Evolutionary conservation across 2,797 vertebrate genomes (phyloP).

Genomic region (Melopsittacus undulatus): DNA sequence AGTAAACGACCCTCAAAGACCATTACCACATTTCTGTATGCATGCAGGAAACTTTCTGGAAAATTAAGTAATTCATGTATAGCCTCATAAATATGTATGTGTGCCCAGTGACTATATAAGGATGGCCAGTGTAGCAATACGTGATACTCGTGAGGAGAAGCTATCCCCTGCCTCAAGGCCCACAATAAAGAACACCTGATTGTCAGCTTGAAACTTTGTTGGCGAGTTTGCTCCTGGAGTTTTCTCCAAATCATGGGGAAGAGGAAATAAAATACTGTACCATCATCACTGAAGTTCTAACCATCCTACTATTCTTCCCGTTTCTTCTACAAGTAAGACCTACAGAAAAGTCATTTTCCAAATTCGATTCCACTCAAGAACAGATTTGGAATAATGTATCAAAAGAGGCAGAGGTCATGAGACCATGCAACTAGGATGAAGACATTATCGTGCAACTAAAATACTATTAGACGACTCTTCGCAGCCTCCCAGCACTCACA

Average conservation of each 20-base stretch:
- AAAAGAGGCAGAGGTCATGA: not conserved
- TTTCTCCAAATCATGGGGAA: not conserved
- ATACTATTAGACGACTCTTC: not conserved
- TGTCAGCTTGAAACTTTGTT: too few species aligned
- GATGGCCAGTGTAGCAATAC: too few species aligned
- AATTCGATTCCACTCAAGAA: not conserved
- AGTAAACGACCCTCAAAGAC: too few species aligned
- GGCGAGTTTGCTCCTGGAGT: too few species aligned
- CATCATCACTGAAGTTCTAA: not conserved
- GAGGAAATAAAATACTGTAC: not conserved
- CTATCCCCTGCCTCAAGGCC: too few species aligned
- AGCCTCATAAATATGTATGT: too few species aligned
- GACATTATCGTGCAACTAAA: not conserved
- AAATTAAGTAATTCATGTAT: too few species aligned
- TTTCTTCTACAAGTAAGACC: not conserved
- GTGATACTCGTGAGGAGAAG: too few species aligned
- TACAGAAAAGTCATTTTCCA: not conserved
- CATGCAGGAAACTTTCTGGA: too few species aligned
- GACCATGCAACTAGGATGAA: not conserved
- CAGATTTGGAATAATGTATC: not conserved
- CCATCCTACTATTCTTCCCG: not conserved
- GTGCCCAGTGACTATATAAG: too few species aligned
- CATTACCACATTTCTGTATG: too few species aligned
- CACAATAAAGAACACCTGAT: too few species aligned
- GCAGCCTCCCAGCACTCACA: not conserved